Base-by-base conservation (phyloP, 1,140 invertebrate genomes). In the Ceratina japonica region DNA sequence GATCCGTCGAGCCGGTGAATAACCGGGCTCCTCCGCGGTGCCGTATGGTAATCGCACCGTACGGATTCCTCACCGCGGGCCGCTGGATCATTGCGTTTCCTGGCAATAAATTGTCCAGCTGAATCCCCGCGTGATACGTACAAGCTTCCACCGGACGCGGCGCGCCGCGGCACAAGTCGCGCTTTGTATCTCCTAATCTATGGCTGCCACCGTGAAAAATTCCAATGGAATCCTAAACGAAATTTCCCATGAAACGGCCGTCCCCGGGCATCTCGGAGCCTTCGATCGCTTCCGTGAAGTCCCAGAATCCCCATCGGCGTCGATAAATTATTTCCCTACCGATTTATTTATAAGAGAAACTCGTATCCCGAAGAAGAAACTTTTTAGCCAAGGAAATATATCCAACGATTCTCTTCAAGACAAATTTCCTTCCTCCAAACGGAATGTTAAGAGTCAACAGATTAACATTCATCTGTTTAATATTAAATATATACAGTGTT, bases 41-140 rank as follows among this genome's bases (percentile, higher is more conserved):
- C 49, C 64, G 80, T 86, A 82, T 85, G 79, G 83, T 82, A 86
- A 85, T 86, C 80, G 80, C n/a, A n/a, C 78, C 79, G 66, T 81
- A 74, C 58, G 76, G 65, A 85, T 81, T 73, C 76, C 80, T 79
- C 80, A 59, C 62, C 75, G 52, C 83, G 58, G 71, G 69, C 79
- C 80, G 76, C 64, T 77, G 70, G 80, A 86, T 82, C 76, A 79
- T 76, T 79, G 83, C 83, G 69, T 81, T 81, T 85, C 82, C 79
- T 81, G 75, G 83, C 80, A 74, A 85, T 82, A 73, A 75, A 84
- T 75, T 59, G 61, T 64, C 65, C 69, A 71, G 69, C 65, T 62
- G 74, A 82, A 86, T 64, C 76, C 20, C 73, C 75, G 64, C 62
- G 71, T 86, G 82, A 84, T 84, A 80, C 73, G 78, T 75, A 80